phyloP scores from a whole-genome alignment of 2,797 vertebrate genomes.

The Crenuchus spilurus region DNA sequence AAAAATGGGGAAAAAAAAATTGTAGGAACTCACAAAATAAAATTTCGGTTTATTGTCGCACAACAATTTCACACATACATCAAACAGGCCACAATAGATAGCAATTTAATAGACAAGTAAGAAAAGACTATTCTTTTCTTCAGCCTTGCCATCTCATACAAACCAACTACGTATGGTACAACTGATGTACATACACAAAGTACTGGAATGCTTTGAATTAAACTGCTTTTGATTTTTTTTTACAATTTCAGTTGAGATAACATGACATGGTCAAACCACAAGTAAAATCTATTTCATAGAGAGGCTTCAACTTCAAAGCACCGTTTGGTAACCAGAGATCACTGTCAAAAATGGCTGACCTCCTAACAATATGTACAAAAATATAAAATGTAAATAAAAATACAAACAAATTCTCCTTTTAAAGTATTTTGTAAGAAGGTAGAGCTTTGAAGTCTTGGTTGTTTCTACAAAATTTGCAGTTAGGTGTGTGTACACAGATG shows the following conservation, averaged over 20 bases:
- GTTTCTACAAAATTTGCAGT: conserved; percentile 76
- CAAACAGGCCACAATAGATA: conserved; percentile 86
- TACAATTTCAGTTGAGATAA: conserved; percentile 76
- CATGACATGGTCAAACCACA: conserved; percentile 85
- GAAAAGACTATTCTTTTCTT: conserved; percentile 72
- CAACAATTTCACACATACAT: conserved; percentile 82
- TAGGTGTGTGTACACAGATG: conserved; percentile 63
- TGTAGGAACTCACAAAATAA: conserved; percentile 83
- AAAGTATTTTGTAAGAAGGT: conserved; percentile 89
- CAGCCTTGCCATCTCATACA: conserved; percentile 85
- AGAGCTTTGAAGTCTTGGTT: conserved; percentile 86
- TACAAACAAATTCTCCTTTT: conserved; percentile 93
- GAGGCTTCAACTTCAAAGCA: conserved; percentile 83
- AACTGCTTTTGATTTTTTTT: conserved; percentile 68
- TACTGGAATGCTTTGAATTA: conserved; percentile 85
- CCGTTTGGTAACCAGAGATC: conserved; percentile 87
- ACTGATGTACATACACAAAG: conserved; percentile 86
- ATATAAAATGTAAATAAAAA: conserved; percentile 98
- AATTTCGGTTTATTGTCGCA: conserved; percentile 86
- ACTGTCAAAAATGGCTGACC: conserved; percentile 85
- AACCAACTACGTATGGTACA: conserved; percentile 86
- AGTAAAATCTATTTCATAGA: conserved; percentile 80
- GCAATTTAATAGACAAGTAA: conserved; percentile 83
- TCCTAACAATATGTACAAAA: conserved; percentile 95
- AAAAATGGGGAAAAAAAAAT: conserved; percentile 47